Percentiles rank a stretch among this genome's conserved stretches.
Evolutionary conservation across 2,113 vertebrate genomes (phyloP).

Genomic region (Aix galericulata): DNA sequence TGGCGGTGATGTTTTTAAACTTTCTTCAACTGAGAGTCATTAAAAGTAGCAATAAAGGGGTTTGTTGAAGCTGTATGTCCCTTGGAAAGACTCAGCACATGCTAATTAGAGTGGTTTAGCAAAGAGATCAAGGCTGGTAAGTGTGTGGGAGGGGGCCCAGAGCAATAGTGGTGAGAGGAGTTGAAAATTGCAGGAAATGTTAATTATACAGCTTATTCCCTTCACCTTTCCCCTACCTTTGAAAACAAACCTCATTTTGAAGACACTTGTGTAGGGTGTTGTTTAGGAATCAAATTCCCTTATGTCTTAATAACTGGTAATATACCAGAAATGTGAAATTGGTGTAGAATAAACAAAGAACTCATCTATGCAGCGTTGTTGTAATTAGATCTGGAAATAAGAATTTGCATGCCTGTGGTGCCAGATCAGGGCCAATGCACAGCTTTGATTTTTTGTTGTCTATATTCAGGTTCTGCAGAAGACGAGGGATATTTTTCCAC

Average conservation of each 20-base stretch:
- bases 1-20: not conserved
- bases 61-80: not conserved
- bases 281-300: constrained; percentile 7
- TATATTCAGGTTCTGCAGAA: not conserved
- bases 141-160: not conserved
- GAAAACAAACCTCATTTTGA: constrained; percentile 23
- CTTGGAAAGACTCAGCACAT: not conserved
- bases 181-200: not conserved
- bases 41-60: constrained; percentile 43
- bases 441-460: not conserved
- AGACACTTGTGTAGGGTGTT: not conserved
- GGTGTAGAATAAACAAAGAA: not conserved
- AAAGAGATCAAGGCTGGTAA: not conserved
- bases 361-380: not conserved
- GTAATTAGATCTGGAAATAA: not conserved
- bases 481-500: not conserved
- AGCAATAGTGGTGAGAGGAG: not conserved
- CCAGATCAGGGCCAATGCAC: not conserved
- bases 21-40: constrained; percentile 3
- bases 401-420: not conserved
- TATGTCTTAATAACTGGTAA: not conserved
- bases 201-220: constrained; percentile 18
- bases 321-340: not conserved
- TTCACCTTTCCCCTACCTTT: not conserved
- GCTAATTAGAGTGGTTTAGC: constrained; percentile 18